Percentiles rank a stretch among this genome's conserved stretches.
Evolutionary conservation across 1,140 invertebrate genomes (phyloP).

Genomic region (Brachionus rotundiformis): DNA sequence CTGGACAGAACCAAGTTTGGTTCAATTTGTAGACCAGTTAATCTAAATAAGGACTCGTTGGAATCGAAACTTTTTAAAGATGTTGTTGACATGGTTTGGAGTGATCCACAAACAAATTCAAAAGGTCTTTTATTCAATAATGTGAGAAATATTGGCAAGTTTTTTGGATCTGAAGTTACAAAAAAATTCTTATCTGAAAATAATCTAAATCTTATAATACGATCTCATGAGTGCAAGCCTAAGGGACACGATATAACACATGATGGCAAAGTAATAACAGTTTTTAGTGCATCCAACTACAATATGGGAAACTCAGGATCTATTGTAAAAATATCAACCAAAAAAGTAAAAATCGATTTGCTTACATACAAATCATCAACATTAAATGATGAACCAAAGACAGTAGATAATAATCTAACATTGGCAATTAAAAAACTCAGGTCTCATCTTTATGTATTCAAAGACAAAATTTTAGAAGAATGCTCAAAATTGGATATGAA

Average conservation of each 20-base stretch:
- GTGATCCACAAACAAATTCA: constrained; percentile 44
- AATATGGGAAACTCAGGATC: constrained; percentile 83
- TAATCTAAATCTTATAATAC: constrained; percentile 45
- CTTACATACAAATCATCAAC: constrained; percentile 59
- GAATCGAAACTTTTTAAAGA: constrained; percentile 36
- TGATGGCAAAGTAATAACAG: constrained; percentile 70
- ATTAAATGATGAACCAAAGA: constrained; percentile 64
- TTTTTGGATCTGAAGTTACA: constrained; percentile 49
- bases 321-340: constrained; percentile 71
- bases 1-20: constrained; percentile 25
- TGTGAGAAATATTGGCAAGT: constrained; percentile 29
- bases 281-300: constrained; percentile 86
- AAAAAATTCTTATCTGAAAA: constrained; percentile 46
- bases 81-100: constrained; percentile 51
- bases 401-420: constrained; percentile 70
- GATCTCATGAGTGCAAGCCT: constrained; percentile 48
- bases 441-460: constrained; percentile 60
- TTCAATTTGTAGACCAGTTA: constrained; percentile 18
- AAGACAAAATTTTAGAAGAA: constrained; percentile 33
- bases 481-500: constrained; percentile 39
- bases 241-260: constrained; percentile 50
- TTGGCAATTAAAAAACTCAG: constrained; percentile 30
- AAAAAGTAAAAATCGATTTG: constrained; percentile 71
- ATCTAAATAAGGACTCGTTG: constrained; percentile 30
- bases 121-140: constrained; percentile 13